phyloP scores from a whole-genome alignment of 2,113 vertebrate genomes.

The Cromileptes altivelis region DNA sequence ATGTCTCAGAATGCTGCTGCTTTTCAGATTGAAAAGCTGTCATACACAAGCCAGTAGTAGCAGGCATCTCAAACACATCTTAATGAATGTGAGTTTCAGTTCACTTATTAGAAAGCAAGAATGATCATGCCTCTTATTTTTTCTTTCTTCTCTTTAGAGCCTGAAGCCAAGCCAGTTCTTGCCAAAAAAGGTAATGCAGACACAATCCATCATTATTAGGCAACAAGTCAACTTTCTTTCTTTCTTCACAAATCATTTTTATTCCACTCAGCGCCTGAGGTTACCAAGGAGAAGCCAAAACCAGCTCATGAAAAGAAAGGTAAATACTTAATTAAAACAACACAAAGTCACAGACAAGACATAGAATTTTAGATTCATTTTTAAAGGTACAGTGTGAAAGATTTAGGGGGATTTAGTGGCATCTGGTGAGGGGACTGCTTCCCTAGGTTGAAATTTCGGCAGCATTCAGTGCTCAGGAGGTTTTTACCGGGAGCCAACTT shows the following conservation, averaged over 20 bases:
- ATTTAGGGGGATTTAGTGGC: no score
- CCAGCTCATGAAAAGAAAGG: slow-evolving; percentile 58
- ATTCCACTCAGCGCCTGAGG: slow-evolving; percentile 19
- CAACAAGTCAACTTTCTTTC: neutral
- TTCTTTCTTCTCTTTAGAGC: slow-evolving; percentile 40
- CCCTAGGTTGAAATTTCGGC: no score
- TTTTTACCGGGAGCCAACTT: no score
- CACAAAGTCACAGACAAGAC: neutral
- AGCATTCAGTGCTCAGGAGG: no score
- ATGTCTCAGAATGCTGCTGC: no score
- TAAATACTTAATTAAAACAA: neutral
- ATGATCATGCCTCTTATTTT: neutral
- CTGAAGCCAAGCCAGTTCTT: slow-evolving; percentile 41
- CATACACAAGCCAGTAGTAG: neutral
- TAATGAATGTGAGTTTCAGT: neutral
- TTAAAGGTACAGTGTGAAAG: neutral
- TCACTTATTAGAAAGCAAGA: neutral
- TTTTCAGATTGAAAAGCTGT: neutral
- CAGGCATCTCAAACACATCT: neutral
- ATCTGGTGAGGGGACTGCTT: no score
- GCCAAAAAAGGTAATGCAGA: slow-evolving; percentile 57
- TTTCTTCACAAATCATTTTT: neutral
- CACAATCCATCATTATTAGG: neutral
- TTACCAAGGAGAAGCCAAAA: slow-evolving; percentile 55
- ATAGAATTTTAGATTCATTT: neutral